phyloP scores from a whole-genome alignment of 2,113 vertebrate species.

The Lontra canadensis region DNA sequence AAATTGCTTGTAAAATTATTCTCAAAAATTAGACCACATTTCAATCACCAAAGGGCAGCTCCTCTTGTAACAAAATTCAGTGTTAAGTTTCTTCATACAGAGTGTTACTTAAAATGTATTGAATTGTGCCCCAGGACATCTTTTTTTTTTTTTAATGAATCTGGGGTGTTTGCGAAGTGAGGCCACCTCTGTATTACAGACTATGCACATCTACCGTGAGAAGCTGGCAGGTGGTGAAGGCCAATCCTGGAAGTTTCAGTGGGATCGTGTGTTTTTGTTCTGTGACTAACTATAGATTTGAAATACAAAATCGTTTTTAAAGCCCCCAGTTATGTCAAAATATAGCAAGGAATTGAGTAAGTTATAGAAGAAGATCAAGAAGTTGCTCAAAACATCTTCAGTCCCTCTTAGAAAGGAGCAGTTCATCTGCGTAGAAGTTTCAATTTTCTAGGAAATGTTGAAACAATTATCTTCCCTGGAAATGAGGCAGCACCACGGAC shows the following conservation, averaged over 20 bases:
- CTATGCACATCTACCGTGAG: background rate
- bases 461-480: background rate
- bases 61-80: background rate
- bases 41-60: background rate
- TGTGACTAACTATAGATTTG: background rate
- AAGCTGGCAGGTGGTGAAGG: background rate
- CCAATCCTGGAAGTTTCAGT: background rate
- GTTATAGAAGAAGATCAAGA: background rate
- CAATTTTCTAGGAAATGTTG: background rate
- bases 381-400: background rate
- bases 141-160: background rate
- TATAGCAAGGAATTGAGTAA: background rate
- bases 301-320: conserved; percentile 15
- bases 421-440: background rate
- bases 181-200: background rate
- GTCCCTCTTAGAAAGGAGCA: background rate
- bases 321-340: conserved; percentile 19
- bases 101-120: background rate
- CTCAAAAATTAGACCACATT: background rate
- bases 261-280: background rate
- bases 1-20: background rate
- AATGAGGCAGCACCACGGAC: background rate
- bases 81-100: background rate
- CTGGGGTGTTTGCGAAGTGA: background rate
- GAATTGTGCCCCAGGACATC: background rate